phyloP scores from a whole-genome alignment of 2,113 vertebrate species.

The Catagonus wagneri region DNA sequence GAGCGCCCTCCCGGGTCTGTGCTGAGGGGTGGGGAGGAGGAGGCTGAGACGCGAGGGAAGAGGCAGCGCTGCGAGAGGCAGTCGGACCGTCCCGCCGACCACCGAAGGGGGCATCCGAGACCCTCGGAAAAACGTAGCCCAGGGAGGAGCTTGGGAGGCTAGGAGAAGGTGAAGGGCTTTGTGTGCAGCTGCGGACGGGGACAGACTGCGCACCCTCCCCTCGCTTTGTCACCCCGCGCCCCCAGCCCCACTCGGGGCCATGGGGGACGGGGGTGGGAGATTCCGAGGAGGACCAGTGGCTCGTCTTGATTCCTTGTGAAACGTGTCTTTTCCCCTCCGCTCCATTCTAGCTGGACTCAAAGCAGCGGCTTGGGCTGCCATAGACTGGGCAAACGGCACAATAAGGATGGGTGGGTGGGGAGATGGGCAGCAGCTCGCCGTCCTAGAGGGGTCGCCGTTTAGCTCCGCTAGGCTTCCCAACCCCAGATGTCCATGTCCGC shows the following conservation, averaged over 20 bases:
- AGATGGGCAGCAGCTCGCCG: background rate
- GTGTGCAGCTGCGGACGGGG: constrained; percentile 63
- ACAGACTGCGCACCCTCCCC: background rate
- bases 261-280: background rate
- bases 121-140: constrained; percentile 63
- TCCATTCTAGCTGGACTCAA: background rate
- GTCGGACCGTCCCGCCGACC: constrained; percentile 73
- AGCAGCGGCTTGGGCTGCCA: constrained; percentile 7
- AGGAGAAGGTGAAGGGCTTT: constrained; percentile 76
- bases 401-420: background rate
- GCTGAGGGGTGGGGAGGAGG: constrained; percentile 43
- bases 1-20: background rate
- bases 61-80: background rate
- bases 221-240: background rate
- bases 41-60: background rate
- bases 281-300: background rate
- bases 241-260: background rate
- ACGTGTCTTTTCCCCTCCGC: background rate
- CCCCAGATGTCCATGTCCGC: background rate
- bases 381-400: constrained; percentile 2
- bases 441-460: background rate
- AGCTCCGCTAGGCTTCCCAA: background rate
- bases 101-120: constrained; percentile 83
- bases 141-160: constrained; percentile 75
- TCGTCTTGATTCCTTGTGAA: background rate